Evolutionary conservation across 1,140 invertebrate genomes (phyloP).

Genomic region (Temnothorax curvispinosus): DNA sequence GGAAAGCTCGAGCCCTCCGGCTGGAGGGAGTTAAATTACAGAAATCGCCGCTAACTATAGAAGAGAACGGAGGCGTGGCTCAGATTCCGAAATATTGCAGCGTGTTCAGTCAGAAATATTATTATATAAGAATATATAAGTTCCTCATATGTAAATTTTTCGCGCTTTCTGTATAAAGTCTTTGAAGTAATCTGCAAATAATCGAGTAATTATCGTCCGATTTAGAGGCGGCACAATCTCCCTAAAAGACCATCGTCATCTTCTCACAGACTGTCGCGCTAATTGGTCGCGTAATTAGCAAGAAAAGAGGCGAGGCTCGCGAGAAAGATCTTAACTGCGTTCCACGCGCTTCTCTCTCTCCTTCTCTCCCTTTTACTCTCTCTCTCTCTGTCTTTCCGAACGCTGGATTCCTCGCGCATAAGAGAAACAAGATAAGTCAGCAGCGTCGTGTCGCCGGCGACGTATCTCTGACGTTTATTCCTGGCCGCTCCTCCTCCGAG

Average conservation of each 20-base stretch:
- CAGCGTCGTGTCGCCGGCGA: slow-evolving; percentile 36
- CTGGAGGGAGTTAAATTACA: neutral
- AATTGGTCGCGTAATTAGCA: slow-evolving; percentile 7
- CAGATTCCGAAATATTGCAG: neutral
- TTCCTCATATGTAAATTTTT: neutral
- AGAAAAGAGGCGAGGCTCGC: neutral
- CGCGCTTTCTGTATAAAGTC: neutral
- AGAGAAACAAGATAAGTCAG: slow-evolving; percentile 71
- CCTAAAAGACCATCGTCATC: neutral
- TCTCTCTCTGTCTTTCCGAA: neutral
- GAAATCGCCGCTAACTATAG: neutral
- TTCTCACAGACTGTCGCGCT: neutral
- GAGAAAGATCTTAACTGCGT: slow-evolving; percentile 19
- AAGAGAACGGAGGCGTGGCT: neutral
- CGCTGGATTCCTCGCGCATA: slow-evolving; percentile 50
- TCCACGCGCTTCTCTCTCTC: neutral
- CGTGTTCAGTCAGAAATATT: neutral
- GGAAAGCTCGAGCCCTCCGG: too few species aligned
- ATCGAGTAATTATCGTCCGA: neutral
- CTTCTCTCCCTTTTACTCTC: neutral
- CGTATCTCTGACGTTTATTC: slow-evolving; percentile 81
- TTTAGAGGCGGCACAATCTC: neutral
- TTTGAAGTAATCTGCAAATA: neutral
- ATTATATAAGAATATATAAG: neutral
- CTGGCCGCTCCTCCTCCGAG: slow-evolving; percentile 67